phyloP scores from a whole-genome alignment of 2,888 invertebrate genomes.

The Agrochola circellaris region DNA sequence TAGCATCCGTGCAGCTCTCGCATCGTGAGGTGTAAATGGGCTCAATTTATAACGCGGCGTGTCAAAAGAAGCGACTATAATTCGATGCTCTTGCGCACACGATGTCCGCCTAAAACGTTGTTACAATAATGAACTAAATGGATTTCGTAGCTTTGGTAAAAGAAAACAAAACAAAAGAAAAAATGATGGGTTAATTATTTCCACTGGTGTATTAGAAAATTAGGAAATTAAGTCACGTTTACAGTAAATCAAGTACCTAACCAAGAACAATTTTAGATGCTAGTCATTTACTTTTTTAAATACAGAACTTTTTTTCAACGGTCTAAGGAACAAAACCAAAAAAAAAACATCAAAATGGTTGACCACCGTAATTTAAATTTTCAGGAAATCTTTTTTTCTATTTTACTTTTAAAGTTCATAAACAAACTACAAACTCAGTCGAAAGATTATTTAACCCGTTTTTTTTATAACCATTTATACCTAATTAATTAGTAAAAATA shows the following conservation, averaged over 20 bases:
- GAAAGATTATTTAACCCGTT: not conserved
- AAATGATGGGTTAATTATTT: not conserved
- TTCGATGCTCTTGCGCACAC: conserved; percentile 53
- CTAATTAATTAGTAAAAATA: not conserved
- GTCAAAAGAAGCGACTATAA: conserved; percentile 78
- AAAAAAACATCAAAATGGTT: not conserved
- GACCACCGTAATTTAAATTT: not conserved
- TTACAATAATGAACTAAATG: conserved; percentile 38
- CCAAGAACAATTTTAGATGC: too few relatives aligned
- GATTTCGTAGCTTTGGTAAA: conserved; percentile 29
- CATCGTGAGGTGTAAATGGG: conserved; percentile 84
- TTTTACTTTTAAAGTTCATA: not conserved
- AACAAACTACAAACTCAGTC: not conserved
- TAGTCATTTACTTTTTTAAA: not conserved
- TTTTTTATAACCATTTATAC: too few relatives aligned
- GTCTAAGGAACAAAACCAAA: not conserved
- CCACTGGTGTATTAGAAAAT: not conserved
- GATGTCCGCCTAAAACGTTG: conserved; percentile 44
- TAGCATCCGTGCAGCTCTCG: conserved; percentile 63
- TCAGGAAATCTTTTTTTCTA: not conserved
- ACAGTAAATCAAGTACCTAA: too few relatives aligned
- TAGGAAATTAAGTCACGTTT: too few relatives aligned
- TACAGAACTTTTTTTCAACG: not conserved
- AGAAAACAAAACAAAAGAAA: not conserved
- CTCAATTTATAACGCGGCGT: conserved; percentile 81